phyloP scores from a whole-genome alignment of 2,797 vertebrate genomes.

The Tinamus major region DNA sequence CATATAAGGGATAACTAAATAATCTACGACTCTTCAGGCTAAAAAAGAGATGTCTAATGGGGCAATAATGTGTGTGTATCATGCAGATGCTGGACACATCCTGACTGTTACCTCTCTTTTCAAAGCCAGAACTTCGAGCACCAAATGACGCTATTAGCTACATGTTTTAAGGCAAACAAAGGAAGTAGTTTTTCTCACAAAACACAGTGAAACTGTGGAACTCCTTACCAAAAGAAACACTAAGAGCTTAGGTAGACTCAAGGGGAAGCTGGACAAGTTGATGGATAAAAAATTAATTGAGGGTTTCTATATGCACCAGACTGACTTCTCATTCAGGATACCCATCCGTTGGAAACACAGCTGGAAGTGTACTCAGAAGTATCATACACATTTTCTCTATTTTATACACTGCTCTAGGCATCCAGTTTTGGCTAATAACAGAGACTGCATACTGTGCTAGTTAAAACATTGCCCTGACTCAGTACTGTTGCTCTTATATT shows the following conservation, averaged over 20 bases:
- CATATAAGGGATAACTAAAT: neutral
- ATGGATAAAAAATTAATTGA: neutral
- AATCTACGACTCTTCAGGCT: neutral
- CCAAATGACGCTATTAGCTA: neutral
- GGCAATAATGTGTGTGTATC: neutral
- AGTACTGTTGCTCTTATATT: neutral
- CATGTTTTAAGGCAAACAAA: neutral
- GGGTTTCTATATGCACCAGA: neutral
- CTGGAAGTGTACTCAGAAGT: neutral
- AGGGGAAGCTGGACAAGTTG: rapidly evolving
- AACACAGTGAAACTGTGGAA: neutral
- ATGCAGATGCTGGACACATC: neutral
- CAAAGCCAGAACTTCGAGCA: neutral
- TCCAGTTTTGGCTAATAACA: neutral
- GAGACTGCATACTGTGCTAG: neutral
- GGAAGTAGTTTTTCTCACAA: neutral
- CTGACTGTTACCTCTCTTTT: neutral
- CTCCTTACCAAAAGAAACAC: neutral
- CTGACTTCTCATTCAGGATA: neutral
- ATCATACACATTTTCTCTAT: neutral
- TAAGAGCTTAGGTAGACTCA: neutral
- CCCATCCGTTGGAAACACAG: neutral
- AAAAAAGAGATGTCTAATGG: neutral
- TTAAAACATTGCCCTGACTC: neutral
- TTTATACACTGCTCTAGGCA: neutral